These are phyloP conservation scores for Sinocyclocheilus rhinocerous DNA, from an alignment of 2,113 vertebrate species.

Conservation along the genomic window DNA sequence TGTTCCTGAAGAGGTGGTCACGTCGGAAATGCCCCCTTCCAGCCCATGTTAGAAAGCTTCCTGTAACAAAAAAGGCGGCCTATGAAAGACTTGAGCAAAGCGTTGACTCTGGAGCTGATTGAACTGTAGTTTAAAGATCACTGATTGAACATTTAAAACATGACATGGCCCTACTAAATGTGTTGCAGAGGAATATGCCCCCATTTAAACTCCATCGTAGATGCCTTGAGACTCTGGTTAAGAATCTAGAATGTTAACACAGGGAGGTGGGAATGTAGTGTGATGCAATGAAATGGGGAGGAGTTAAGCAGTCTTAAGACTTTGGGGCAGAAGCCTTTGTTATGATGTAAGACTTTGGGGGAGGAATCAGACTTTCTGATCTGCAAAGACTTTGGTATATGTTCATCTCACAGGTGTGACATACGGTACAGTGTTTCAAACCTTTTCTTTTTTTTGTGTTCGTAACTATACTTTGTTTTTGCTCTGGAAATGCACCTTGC, in stretches of 20 bases:
- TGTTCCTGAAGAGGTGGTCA: slow-evolving; percentile 97
- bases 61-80: slow-evolving; percentile 89
- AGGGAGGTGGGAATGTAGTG: slow-evolving; percentile 68
- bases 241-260: slow-evolving; percentile 79
- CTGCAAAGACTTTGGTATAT: slow-evolving; percentile 84
- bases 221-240: slow-evolving; percentile 88
- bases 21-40: slow-evolving; percentile 77
- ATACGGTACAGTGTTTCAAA: slow-evolving; percentile 78
- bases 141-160: slow-evolving; percentile 94
- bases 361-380: slow-evolving; percentile 82
- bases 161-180: slow-evolving; percentile 79
- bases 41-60: slow-evolving; percentile 83
- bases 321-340: slow-evolving; percentile 52
- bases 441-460: slow-evolving; percentile 72
- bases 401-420: slow-evolving; percentile 78
- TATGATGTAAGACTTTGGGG: slow-evolving; percentile 71
- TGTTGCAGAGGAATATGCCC: slow-evolving; percentile 86
- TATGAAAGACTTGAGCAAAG: slow-evolving; percentile 89
- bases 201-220: slow-evolving; percentile 80
- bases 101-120: slow-evolving; percentile 85
- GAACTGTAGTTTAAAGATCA: slow-evolving; percentile 87
- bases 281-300: slow-evolving; percentile 56
- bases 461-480: slow-evolving; percentile 67
- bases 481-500: slow-evolving; percentile 61
- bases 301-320: slow-evolving; percentile 62